Percentiles rank a stretch among this genome's conserved stretches.
These are phyloP conservation scores for Brenthis ino DNA, from an alignment of 2,888 invertebrate genomes.

Conservation along the genomic window DNA sequence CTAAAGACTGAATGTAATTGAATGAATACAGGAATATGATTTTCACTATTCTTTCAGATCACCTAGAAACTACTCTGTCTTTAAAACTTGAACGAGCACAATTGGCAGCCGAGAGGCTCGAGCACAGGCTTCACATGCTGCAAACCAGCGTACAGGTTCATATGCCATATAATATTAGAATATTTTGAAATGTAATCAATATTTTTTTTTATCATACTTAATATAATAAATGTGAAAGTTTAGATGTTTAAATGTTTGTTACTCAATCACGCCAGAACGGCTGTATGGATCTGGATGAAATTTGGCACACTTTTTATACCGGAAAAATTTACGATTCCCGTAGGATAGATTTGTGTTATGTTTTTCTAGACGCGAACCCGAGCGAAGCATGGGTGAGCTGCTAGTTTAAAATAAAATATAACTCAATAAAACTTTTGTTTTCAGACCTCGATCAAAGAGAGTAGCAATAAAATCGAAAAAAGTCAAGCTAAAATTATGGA, in stretches of 20 bases:
- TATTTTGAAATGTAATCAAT: not conserved
- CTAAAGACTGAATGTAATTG: constrained; percentile 39
- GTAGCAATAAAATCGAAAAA: constrained; percentile 66
- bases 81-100: constrained; percentile 74
- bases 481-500: constrained; percentile 67
- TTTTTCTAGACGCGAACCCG: no score
- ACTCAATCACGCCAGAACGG: no score
- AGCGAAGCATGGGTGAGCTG: no score
- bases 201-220: not conserved
- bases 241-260: no score
- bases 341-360: no score
- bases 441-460: constrained; percentile 73
- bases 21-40: constrained; percentile 35
- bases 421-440: constrained; percentile 42
- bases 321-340: no score
- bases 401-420: not conserved
- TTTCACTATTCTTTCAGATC: constrained; percentile 58
- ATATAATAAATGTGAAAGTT: no score
- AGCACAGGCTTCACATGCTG: constrained; percentile 74
- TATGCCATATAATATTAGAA: constrained; percentile 10
- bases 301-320: no score
- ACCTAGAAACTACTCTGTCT: constrained; percentile 72
- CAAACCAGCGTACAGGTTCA: constrained; percentile 72
- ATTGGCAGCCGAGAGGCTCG: constrained; percentile 75
- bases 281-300: no score